These are phyloP conservation scores for Gavia stellata DNA, from an alignment of 2,113 vertebrate species.

Conservation along the genomic window DNA sequence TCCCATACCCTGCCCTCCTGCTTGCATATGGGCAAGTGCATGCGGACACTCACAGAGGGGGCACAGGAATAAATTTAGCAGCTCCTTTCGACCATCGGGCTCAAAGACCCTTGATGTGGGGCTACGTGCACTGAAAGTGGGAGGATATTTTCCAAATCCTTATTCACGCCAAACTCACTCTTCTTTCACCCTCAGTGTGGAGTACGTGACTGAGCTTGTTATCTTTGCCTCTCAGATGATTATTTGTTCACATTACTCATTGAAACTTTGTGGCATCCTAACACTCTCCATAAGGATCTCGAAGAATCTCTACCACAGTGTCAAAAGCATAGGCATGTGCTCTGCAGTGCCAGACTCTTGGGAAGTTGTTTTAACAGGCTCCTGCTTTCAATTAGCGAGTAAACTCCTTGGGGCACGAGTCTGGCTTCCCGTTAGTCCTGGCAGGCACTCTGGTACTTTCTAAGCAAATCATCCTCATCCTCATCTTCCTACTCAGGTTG, in stretches of 20 bases:
- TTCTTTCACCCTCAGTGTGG: neutral
- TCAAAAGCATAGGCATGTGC: neutral
- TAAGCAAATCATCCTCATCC: neutral
- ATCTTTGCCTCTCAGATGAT: neutral
- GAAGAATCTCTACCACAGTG: conserved; percentile 3
- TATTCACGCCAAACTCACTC: neutral
- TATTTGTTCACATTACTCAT: conserved; percentile 1
- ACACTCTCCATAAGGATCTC: neutral
- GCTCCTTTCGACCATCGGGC: neutral
- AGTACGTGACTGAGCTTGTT: neutral
- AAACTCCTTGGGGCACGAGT: conserved; percentile 18
- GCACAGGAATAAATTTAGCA: neutral
- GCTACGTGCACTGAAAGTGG: neutral
- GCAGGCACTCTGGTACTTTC: conserved; percentile 16
- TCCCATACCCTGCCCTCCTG: neutral
- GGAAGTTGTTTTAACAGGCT: conserved; percentile 34
- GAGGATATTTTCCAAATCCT: neutral
- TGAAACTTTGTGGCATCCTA: neutral
- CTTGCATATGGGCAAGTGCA: neutral
- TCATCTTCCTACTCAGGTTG: neutral
- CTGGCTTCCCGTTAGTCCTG: conserved; percentile 8
- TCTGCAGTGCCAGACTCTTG: neutral
- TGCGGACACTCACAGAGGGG: neutral
- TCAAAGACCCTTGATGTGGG: neutral
- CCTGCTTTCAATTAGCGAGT: conserved; percentile 33